These are phyloP conservation scores for Choristoneura fumiferana DNA, from an alignment of 1,140 invertebrate species.

Conservation along the genomic window DNA sequence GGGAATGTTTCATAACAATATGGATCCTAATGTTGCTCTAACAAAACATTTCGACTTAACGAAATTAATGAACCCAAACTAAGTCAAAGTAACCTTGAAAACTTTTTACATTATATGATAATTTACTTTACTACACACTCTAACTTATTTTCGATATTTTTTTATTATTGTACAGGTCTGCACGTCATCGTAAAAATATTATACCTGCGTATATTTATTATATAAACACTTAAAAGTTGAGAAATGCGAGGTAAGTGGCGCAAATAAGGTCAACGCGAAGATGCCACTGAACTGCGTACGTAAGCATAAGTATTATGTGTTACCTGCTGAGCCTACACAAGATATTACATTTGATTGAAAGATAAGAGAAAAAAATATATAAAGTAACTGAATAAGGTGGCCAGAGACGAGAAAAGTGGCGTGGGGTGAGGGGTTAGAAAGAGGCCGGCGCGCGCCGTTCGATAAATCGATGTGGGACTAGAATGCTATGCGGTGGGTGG, in stretches of 20 bases:
- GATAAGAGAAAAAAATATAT: conserved; percentile 46
- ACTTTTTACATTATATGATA: conserved; percentile 2
- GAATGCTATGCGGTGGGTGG: conserved; percentile 63
- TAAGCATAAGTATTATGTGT: conserved; percentile 2
- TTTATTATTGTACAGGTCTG: neutral
- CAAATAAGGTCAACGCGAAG: neutral
- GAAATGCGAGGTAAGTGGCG: neutral
- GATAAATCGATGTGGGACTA: conserved; percentile 74
- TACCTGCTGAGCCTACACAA: neutral
- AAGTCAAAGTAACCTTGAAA: neutral
- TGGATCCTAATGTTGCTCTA: neutral
- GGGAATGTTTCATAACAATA: neutral
- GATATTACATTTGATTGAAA: conserved; percentile 21
- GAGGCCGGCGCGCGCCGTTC: conserved; percentile 69
- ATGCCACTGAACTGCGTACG: conserved; percentile 4
- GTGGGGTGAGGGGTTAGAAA: conserved; percentile 34
- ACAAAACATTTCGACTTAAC: neutral
- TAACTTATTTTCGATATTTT: conserved; percentile 1
- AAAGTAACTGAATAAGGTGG: conserved; percentile 25
- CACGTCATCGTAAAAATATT: neutral
- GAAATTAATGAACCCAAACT: neutral
- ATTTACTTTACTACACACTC: neutral
- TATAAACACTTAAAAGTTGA: conserved; percentile 1
- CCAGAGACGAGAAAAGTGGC: conserved; percentile 37
- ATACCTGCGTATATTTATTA: neutral